Conservation (phyloP, 2,797 vertebrate genomes). For the Sarcoramphus papa region DNA sequence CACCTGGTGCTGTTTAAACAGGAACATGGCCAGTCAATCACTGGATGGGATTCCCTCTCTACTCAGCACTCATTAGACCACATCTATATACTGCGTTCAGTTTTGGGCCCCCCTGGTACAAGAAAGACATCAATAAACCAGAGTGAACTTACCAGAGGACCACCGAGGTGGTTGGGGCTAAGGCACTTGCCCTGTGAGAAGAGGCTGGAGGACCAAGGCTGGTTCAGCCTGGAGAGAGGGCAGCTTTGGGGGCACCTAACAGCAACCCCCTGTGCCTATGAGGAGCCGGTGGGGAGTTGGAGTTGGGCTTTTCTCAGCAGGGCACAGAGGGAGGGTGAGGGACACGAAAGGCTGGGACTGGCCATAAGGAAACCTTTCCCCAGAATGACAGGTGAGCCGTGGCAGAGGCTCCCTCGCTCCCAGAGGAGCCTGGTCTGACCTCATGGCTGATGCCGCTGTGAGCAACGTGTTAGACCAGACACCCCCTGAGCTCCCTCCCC, state of each 20-base stretch:
- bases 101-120: neutral
- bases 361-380: neutral
- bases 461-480: neutral
- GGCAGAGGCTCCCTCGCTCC: neutral
- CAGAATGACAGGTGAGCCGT: neutral
- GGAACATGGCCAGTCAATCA: fast-evolving
- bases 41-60: neutral
- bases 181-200: fast-evolving
- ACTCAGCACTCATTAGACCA: neutral
- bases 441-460: neutral
- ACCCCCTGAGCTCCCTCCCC: neutral
- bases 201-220: neutral
- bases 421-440: neutral
- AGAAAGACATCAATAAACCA: neutral
- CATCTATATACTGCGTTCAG: neutral
- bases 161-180: fast-evolving
- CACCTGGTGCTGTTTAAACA: neutral
- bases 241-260: neutral
- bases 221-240: neutral
- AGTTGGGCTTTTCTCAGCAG: neutral
- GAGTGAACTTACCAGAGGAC: neutral
- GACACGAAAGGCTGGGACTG: fast-evolving
- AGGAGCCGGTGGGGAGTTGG: fast-evolving
- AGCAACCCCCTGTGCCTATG: fast-evolving
- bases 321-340: fast-evolving